These are phyloP conservation scores for Caenorhabditis sp. DNA, from an alignment of 2,888 invertebrate species.

Conservation along the genomic window DNA sequence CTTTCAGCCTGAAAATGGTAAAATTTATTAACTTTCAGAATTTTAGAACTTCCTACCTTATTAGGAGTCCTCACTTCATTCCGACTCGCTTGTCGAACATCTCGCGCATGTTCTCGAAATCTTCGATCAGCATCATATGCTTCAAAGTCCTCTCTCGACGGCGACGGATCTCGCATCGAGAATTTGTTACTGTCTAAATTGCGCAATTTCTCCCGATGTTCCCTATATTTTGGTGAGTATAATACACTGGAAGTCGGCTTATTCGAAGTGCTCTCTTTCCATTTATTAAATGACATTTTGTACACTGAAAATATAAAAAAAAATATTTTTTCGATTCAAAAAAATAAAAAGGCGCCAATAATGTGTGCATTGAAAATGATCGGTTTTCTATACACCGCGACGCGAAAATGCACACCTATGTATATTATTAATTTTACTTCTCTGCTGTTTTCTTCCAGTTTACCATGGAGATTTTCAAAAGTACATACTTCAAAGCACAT, in stretches of 20 bases:
- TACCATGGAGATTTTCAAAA: too few relatives aligned
- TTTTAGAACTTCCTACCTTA: not conserved
- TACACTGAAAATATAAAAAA: not conserved
- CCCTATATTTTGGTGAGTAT: not conserved
- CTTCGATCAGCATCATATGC: not conserved
- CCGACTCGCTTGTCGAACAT: not conserved
- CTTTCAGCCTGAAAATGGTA: too few relatives aligned
- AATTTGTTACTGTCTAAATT: not conserved
- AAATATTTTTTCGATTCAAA: not conserved
- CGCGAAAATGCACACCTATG: conserved; percentile 1
- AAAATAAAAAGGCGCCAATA: not conserved
- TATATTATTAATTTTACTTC: too few relatives aligned
- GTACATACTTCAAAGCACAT: too few relatives aligned
- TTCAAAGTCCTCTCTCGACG: not conserved
- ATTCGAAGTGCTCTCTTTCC: not conserved
- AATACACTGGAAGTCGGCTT: not conserved
- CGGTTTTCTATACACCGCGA: conserved; percentile 7
- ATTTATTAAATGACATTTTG: not conserved
- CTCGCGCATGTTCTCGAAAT: not conserved
- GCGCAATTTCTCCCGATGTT: not conserved
- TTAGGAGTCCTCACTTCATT: not conserved
- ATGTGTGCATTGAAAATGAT: not conserved
- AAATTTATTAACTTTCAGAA: too few relatives aligned
- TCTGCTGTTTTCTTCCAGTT: too few relatives aligned
- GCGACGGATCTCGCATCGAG: not conserved